phyloP scores from a whole-genome alignment of 2,113 vertebrate species.

The Alligator sinensis region DNA sequence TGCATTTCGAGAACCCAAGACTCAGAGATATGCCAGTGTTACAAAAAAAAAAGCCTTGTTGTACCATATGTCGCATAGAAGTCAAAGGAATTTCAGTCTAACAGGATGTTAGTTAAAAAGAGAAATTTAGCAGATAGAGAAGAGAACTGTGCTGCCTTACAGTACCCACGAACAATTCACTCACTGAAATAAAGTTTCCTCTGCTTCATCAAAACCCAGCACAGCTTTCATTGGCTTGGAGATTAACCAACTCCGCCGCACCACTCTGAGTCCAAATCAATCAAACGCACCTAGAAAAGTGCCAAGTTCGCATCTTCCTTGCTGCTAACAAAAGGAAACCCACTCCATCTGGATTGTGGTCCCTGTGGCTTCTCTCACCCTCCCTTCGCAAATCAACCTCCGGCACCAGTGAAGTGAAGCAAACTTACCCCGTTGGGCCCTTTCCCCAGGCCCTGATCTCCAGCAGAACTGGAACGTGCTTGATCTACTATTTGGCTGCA shows the following conservation, averaged over 20 bases:
- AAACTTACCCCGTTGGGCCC: conserved; percentile 37
- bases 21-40: neutral
- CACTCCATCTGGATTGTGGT: neutral
- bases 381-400: neutral
- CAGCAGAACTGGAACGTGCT: conserved; percentile 24
- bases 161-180: neutral
- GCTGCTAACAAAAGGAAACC: neutral
- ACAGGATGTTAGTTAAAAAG: neutral
- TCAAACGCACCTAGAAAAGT: neutral
- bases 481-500: neutral
- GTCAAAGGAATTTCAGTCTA: neutral
- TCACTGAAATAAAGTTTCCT: neutral
- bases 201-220: neutral
- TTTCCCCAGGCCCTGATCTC: neutral
- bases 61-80: neutral
- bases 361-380: fast-evolving
- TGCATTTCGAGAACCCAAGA: neutral
- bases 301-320: neutral
- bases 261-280: neutral
- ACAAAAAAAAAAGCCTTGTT: neutral
- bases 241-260: neutral
- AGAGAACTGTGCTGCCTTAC: neutral
- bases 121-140: neutral
- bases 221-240: neutral
- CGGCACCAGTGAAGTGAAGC: neutral